Base-by-base conservation (phyloP, 2,797 vertebrate species). In the Pteronotus mesoamericanus region DNA sequence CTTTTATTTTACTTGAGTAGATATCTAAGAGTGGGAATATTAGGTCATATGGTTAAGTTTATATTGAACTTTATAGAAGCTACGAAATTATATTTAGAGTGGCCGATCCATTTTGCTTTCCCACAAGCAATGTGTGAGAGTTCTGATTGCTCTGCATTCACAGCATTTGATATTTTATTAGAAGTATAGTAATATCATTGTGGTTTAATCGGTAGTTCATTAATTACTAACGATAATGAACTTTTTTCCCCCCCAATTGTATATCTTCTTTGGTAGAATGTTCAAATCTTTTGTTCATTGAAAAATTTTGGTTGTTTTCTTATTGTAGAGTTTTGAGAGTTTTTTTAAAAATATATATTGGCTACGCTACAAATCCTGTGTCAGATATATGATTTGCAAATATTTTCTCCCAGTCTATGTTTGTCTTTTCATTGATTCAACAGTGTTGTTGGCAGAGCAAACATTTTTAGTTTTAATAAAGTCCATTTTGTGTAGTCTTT, bases 191-290 rank as follows among this genome's bases (percentile, higher is more conserved):
- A 66, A 21, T 59, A 74, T 32, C 15, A 71, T 12, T 39, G 37
- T 82, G 19, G 24, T 96, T 94, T 87, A 89, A 82, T 95, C 86
- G 86, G 48, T 9, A 48, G 93, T 92, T 94, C 48, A 42, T 21
- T 95, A 87, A 64, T 84, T 32, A 94, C 18, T 83, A 57, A 66
- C 53, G 15, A 85, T 59, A 90, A 3, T 89, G 57, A 94, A 19
- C 24, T 61, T 66, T 93, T 79, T 46, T 29, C 11, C 11, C 26
- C 46, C 72, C 88, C 19, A n/a, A n/a, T n/a, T 75, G 16, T 74
- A 8, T 61, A 53, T 86, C 59, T 78, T 85, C 46, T 91, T 77
- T 55, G n/a, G 59, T n/a, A 91, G 95, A 32, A 46, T 59, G 19
- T 86, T 86, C n/a, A 86, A 74, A 69, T 89, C n/a, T 83, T 88